These are phyloP conservation scores for Chouioia cunea DNA, from an alignment of 2,888 invertebrate genomes.

Conservation along the genomic window DNA sequence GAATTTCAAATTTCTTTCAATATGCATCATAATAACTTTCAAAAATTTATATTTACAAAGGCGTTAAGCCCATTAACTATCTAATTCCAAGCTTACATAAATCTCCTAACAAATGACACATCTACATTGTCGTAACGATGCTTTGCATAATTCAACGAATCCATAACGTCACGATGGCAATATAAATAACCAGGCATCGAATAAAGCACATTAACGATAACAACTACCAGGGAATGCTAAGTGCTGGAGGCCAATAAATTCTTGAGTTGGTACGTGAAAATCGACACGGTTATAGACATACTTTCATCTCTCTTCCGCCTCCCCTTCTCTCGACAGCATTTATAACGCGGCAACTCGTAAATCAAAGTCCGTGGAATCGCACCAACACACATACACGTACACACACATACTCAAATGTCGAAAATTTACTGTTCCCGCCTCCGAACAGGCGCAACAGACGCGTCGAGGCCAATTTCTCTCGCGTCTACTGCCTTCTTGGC, in stretches of 20 bases:
- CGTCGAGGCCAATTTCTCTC: neutral
- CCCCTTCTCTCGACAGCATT: slow-evolving; percentile 15
- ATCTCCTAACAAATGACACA: neutral
- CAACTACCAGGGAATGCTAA: slow-evolving; percentile 30
- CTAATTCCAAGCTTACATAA: neutral
- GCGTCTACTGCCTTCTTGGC: too few species aligned
- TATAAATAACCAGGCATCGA: slow-evolving; percentile 19
- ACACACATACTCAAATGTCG: neutral
- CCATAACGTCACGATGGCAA: neutral
- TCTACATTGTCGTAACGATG: neutral
- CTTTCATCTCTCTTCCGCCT: neutral
- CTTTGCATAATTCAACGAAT: neutral
- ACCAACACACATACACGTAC: neutral
- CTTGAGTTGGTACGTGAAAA: slow-evolving; percentile 15
- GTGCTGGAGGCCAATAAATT: slow-evolving; percentile 32
- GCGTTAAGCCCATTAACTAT: too few species aligned
- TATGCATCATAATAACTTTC: too few species aligned
- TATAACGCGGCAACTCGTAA: slow-evolving; percentile 34
- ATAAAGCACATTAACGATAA: slow-evolving; percentile 33
- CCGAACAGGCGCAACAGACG: slow-evolving; percentile 34
- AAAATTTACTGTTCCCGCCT: slow-evolving; percentile 32
- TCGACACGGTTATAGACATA: slow-evolving; percentile 20
- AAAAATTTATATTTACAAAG: too few species aligned
- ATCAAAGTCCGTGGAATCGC: slow-evolving; percentile 37
- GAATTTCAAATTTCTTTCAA: too few species aligned